Base-by-base conservation (phyloP, 23 tunicate species). In the Aplidium turbinatum region DNA sequence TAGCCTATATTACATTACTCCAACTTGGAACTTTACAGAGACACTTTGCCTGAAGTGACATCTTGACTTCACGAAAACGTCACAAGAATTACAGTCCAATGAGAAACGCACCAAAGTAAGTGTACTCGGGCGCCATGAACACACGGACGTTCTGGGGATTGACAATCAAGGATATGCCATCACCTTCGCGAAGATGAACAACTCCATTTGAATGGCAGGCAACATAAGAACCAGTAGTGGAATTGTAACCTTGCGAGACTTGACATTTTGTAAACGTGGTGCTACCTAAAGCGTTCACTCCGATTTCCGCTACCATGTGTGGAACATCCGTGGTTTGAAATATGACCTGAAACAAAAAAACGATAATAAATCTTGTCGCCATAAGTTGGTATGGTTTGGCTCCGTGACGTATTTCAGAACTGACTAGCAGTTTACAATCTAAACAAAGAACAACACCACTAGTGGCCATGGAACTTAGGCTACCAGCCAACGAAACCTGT, bases 101-200 rank as follows among this genome's bases (percentile, higher is more conserved):
- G 4, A 58, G 38, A 63, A 63, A 63, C 13, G 82, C 82, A 1
- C 82, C 82, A 60, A 78, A 78, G 33, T 78, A 78, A 1, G 82
- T 78, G 11, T 22, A 47, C 29, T 63, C 31, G 1, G 61, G 30
- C 5, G 38, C 19, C 61, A 78, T 22, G 47, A 35, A 47, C 2
- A 78, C 56, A 1, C 22, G 18, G 2, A 78, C 39, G 25, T 61
- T 42, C 6, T 6, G 47, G 4, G 82, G 82, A 30, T 48, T 45
- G 35, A 78, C 62, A 5, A 7, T 33, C 11, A 78, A 30, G n/a
- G 73, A 46, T n/a, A 78, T 78, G n/a, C 31, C 62, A 28, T 63
- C 73, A n/a, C 73, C 63, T 2, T 23, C 6, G 25, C 33, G 31
- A 3, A 78, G 73, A 27, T 78, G 4, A 3, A 29, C 72, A 2